These are phyloP conservation scores for Chiloscyllium punctatum DNA, from an alignment of 2,797 vertebrate species.

Conservation along the genomic window DNA sequence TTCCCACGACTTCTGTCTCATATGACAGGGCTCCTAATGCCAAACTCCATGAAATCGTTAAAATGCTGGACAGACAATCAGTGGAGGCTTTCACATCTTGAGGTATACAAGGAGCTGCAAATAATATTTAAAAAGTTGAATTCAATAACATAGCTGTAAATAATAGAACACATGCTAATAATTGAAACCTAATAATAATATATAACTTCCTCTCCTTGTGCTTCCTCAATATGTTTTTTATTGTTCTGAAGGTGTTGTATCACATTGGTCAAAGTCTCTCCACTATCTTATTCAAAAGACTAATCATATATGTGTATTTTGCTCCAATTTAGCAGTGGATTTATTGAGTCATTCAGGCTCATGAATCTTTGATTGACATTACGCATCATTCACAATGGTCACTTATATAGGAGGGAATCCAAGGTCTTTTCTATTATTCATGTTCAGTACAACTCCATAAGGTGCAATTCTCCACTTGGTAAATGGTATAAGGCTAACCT, in stretches of 20 bases:
- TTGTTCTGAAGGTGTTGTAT: not conserved
- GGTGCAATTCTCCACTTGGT: not conserved
- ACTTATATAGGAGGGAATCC: not conserved
- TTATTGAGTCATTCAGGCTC: not conserved
- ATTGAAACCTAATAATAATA: not conserved
- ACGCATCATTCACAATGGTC: not conserved
- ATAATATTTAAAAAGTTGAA: not conserved
- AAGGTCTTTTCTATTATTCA: not conserved
- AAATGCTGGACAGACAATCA: slow-evolving; percentile 48
- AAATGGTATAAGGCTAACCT: not conserved
- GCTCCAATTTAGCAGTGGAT: not conserved
- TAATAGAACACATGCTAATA: no score
- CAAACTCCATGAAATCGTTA: slow-evolving; percentile 60
- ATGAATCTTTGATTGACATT: not conserved
- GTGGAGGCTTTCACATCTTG: slow-evolving; percentile 52
- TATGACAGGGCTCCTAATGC: slow-evolving; percentile 58
- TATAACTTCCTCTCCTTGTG: not conserved
- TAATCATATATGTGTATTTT: not conserved
- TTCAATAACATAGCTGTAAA: not conserved
- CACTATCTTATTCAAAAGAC: not conserved
- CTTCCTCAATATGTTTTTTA: not conserved
- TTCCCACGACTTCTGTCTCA: slow-evolving; percentile 56
- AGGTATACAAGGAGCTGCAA: slow-evolving; percentile 64
- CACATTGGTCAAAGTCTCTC: not conserved
- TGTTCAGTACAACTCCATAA: not conserved